A percentile compares a stretch with the other conserved stretches of the same genome.
Evolutionary conservation across 2,113 vertebrate species (phyloP).

Genomic region (Poicephalus meyeri): DNA sequence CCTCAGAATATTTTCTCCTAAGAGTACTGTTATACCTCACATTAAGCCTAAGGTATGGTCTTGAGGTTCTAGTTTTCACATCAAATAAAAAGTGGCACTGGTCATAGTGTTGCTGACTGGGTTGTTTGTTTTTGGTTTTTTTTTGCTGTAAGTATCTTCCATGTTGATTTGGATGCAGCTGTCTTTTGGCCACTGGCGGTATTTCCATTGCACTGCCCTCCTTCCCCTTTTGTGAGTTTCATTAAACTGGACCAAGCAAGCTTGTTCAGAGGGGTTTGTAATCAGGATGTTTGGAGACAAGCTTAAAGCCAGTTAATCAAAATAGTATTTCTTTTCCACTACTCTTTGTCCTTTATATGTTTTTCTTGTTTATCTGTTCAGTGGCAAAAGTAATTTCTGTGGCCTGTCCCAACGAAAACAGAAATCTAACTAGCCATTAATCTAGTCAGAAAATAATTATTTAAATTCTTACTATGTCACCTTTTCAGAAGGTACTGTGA

Average conservation of each 20-base stretch:
- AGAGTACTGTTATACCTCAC: background rate
- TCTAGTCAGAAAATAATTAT: background rate
- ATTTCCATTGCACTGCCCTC: background rate
- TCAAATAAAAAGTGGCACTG: background rate
- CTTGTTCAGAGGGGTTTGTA: background rate
- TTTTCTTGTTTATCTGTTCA: background rate
- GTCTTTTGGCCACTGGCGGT: background rate
- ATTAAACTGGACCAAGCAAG: background rate
- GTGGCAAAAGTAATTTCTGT: background rate
- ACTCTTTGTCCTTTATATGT: background rate
- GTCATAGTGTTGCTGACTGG: background rate
- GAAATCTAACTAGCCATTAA: background rate
- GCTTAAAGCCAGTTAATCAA: background rate
- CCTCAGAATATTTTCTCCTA: background rate
- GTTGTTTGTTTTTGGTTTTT: no score
- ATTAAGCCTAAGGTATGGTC: background rate
- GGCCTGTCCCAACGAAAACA: background rate
- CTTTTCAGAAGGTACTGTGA: background rate
- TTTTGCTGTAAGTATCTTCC: background rate
- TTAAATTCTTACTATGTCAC: background rate
- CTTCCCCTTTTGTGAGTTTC: background rate
- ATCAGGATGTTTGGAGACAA: background rate
- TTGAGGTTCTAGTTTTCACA: background rate
- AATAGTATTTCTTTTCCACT: background rate
- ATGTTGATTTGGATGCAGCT: background rate